Conservation (phyloP, 2,797 vertebrate genomes). For the Heliangelus exortis region DNA sequence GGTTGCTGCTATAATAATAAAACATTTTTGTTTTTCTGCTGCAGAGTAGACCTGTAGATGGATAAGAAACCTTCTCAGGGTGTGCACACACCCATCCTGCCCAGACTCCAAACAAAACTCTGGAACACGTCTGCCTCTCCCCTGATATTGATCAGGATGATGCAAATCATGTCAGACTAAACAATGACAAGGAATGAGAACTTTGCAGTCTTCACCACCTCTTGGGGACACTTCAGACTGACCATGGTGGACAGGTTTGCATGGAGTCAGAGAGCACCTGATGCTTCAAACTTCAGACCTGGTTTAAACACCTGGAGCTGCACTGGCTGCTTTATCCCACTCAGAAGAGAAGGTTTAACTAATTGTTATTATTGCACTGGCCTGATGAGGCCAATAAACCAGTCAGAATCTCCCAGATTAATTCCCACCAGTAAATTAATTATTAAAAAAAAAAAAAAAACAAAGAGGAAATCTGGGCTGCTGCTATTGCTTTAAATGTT, state of each 20-base stretch:
- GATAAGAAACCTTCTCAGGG: not conserved
- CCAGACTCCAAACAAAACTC: not conserved
- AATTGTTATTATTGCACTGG: not conserved
- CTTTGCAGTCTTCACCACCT: not conserved
- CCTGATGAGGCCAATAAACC: not conserved
- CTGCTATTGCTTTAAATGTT: not conserved
- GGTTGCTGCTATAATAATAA: not conserved
- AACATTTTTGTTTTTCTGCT: not conserved
- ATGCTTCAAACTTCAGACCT: not conserved
- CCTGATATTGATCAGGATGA: not conserved
- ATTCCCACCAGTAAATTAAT: not conserved
- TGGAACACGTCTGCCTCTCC: not conserved
- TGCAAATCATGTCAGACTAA: not conserved
- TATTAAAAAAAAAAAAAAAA: not conserved
- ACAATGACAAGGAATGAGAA: not conserved
- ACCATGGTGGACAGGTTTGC: fast-evolving
- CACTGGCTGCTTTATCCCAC: not conserved
- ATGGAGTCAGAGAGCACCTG: not conserved
- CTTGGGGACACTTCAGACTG: not conserved
- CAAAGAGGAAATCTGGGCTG: not conserved
- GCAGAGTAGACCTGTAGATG: not conserved
- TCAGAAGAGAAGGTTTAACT: not conserved
- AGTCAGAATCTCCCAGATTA: not conserved
- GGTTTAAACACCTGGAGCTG: not conserved
- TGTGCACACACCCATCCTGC: not conserved